Percentiles rank a stretch among this genome's conserved stretches.
phyloP scores from a whole-genome alignment of 2,113 vertebrate species.

The Pachyramphus minor region DNA sequence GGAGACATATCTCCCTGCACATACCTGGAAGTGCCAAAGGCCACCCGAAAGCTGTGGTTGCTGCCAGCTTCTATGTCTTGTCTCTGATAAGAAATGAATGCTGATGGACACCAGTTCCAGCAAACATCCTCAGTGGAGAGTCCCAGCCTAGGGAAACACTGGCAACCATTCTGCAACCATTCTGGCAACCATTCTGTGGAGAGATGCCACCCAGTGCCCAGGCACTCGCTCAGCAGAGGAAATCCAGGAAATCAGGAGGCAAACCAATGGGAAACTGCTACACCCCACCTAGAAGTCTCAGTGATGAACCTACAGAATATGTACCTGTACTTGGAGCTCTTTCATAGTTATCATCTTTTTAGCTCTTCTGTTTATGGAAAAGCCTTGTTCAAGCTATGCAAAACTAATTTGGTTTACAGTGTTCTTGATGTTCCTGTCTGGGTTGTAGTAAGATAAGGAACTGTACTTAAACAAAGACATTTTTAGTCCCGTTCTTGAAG shows the following conservation, averaged over 20 bases:
- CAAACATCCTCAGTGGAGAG: rapidly evolving
- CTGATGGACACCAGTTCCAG: neutral
- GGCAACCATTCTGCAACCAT: rapidly evolving
- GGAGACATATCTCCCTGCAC: neutral
- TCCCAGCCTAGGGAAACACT: neutral
- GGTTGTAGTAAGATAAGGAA: neutral
- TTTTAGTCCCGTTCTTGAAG: neutral
- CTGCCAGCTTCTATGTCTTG: neutral
- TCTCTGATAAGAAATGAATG: neutral
- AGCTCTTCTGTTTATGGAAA: neutral
- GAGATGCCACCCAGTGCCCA: neutral
- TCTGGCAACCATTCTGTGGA: neutral
- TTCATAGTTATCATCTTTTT: neutral
- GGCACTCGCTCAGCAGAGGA: neutral
- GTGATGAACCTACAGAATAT: neutral
- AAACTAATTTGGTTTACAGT: neutral
- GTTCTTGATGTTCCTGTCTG: neutral
- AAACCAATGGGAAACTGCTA: neutral
- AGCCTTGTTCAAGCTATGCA: neutral
- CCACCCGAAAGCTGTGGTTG: neutral
- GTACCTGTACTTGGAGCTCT: neutral
- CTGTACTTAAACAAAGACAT: neutral
- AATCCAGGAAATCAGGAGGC: neutral
- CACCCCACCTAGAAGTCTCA: neutral
- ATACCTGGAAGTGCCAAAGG: neutral